Base-by-base conservation (phyloP, 2,113 vertebrate genomes). In the Upupa epops region DNA sequence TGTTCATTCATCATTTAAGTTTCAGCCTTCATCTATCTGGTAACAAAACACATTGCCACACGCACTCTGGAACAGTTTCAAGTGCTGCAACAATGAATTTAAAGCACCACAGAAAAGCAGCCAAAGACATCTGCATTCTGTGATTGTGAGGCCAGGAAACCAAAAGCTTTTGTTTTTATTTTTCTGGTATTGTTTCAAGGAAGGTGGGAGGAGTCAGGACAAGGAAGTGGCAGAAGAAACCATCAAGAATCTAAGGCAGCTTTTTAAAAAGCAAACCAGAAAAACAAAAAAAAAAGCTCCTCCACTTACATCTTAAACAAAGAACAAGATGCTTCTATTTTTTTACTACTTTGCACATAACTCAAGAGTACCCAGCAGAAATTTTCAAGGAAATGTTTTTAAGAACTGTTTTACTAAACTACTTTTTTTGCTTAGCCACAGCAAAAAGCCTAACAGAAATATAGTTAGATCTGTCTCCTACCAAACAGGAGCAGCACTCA, bases 81-180 rank as follows among this genome's bases (percentile, higher is more conserved):
- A 86, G 87, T 29, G 34, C 58, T 82, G 58, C 40, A 90, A 86
- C 58, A 89, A 84, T 55, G 16, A 75, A 79, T 87, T 49, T 65
- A 82, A 84, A 87, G 49, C 65, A 86, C n/a, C 52, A 83, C 34
- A 76, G 70, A 90, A 81, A 71, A 94, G 18, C 54, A 94, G 66
- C 63, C 17, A 40, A 86, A 61, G 55, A 72, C 61, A 95, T 69
- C 90, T 84, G 73, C 58, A 72, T 82, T 86, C 83, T 75, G 58
- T 17, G 29, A 83, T 21, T 70, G 48, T 71, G 83, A 88, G 10
- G 32, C 58, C 72, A 93, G 76, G 86, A 91, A 95, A 93, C 61
- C 45, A 93, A 93, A 60, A 56, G 83, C 69, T 88, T 94, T 95
- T 92, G 89, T 31, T 85, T 89, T 81, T 46, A 46, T 84, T 88